Conservation (phyloP, 2,113 vertebrate species). For the Gymnocephalus cernua region DNA sequence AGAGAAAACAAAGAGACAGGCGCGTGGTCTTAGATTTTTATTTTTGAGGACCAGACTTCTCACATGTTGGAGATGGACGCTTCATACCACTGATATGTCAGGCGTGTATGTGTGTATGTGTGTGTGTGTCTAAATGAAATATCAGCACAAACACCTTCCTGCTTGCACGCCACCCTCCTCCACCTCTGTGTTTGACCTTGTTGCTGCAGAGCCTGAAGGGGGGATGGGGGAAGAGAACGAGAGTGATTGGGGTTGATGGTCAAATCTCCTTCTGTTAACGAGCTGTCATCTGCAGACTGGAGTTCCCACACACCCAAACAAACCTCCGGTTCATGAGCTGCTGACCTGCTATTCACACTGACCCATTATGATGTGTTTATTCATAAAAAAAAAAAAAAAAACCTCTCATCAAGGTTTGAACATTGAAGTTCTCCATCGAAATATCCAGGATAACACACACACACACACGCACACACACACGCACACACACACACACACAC, state of each 20-base stretch:
- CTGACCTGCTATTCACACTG: slow-evolving; percentile 40
- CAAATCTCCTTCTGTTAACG: slow-evolving; percentile 72
- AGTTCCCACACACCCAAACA: slow-evolving; percentile 72
- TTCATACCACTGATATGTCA: neutral
- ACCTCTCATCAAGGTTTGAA: slow-evolving; percentile 11
- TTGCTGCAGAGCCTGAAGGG: slow-evolving; percentile 61
- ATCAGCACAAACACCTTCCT: slow-evolving; percentile 31
- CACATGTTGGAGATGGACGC: neutral
- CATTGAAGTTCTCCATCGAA: slow-evolving; percentile 19
- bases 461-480: neutral
- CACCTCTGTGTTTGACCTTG: slow-evolving; percentile 72
- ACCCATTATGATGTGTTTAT: slow-evolving; percentile 31
- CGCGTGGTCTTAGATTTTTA: neutral
- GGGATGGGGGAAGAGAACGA: slow-evolving; percentile 12
- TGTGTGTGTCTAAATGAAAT: slow-evolving; percentile 6
- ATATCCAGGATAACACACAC: neutral
- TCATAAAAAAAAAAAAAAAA: neutral
- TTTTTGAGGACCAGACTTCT: neutral
- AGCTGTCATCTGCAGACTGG: slow-evolving; percentile 79
- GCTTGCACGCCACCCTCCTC: slow-evolving; percentile 25
- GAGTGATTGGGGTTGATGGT: slow-evolving; percentile 66
- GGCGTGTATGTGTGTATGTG: neutral
- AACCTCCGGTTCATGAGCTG: slow-evolving; percentile 18
- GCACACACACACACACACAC: slow-evolving; percentile 13
- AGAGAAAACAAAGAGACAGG: neutral